phyloP scores from a whole-genome alignment of 2,888 invertebrate genomes.

The Tipula lateralis region DNA sequence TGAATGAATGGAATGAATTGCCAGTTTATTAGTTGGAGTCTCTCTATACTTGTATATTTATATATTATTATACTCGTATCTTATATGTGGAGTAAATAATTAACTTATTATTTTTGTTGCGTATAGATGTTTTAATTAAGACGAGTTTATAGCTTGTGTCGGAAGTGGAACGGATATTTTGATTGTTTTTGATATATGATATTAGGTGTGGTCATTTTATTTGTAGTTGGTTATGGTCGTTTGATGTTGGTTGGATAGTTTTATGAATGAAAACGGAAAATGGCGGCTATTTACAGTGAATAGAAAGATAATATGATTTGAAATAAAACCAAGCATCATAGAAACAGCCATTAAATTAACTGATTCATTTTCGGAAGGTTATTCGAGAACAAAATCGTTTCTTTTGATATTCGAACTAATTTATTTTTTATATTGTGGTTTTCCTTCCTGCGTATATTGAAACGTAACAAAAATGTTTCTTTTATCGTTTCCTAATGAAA shows the following conservation, averaged over 20 bases:
- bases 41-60: too few relatives aligned
- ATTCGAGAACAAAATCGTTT: neutral
- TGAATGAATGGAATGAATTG: neutral
- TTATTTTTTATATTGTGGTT: neutral
- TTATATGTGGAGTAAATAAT: neutral
- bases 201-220: conserved; percentile 19
- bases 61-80: neutral
- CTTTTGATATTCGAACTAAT: neutral
- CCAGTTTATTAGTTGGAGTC: neutral
- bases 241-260: neutral
- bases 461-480: neutral
- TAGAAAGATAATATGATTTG: neutral
- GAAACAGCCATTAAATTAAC: neutral
- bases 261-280: neutral
- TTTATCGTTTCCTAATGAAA: conserved; percentile 24
- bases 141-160: neutral
- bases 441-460: neutral
- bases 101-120: neutral
- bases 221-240: neutral
- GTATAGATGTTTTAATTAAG: neutral
- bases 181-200: neutral
- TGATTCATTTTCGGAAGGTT: neutral
- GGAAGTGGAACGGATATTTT: neutral
- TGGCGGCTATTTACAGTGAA: neutral
- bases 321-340: neutral